Base-by-base conservation (phyloP, 2,888 invertebrate genomes). In the Encarsia formosa region DNA sequence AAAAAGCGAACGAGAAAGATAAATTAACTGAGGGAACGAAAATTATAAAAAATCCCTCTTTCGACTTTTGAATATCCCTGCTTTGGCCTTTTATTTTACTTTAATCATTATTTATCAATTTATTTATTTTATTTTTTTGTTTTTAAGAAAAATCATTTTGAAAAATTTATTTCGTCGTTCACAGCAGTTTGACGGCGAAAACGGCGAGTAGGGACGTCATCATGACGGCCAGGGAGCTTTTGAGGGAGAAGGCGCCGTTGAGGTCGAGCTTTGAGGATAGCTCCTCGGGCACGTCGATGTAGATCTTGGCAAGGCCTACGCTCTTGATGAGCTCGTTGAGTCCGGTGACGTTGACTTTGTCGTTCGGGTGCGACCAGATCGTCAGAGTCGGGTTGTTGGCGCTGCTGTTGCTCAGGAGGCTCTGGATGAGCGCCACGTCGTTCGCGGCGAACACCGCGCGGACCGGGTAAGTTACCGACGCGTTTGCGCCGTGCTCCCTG, bases 381-480 rank as follows among this genome's bases (percentile, higher is more conserved):
- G 92, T 92, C 56, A 94, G 73, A 0, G 89, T 86, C 35, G 82
- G 80, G 5, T 77, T 75, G 44, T 72, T 74, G 9, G 40, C 22
- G 1, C 77, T 70, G 0, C 76, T 77, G 64, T 77, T 77, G 0
- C 78, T 72, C 13, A 87, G 69, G 20, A 92, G 77, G 54, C 77
- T 77, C 15, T 81, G 72, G 13, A 92, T 71, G 4, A 79, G 77
- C 0, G 78, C 76, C 52, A 78, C 74, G 61, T 88, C 87, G 63
- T 84, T 79, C 0, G 85, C 84, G 0, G 86, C 87, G 19, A 84
- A 75, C 1, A 78, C 82, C 1, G 87, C 87, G 45, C 88, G 76
- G 3, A 88, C 86, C 0, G 93, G 87, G 65, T 91, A 92, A 0
- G 92, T 92, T 45, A 92, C 81, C 32, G 81, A 77, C 67, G 86